Conservation (phyloP, 2,797 vertebrate genomes). For the Emys orbicularis region DNA sequence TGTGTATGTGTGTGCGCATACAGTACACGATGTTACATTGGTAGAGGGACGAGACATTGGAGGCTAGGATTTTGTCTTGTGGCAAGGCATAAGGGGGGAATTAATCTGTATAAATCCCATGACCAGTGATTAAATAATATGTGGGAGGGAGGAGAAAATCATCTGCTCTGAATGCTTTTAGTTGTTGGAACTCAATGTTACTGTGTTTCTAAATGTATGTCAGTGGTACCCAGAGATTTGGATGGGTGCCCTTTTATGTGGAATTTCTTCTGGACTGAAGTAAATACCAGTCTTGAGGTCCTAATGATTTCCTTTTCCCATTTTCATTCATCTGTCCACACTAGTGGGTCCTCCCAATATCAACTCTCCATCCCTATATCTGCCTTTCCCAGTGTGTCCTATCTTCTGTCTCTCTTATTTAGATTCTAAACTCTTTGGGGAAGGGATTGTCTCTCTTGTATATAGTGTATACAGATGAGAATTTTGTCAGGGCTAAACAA, state of each 20-base stretch:
- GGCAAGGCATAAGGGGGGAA: background rate
- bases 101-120: accelerated
- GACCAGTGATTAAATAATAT: background rate
- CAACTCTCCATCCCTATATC: conserved; percentile 62
- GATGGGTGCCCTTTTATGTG: background rate
- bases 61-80: background rate
- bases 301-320: background rate
- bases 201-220: background rate
- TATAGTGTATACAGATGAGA: background rate
- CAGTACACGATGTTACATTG: accelerated
- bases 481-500: background rate
- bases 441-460: conserved; percentile 45
- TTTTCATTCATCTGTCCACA: background rate
- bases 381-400: conserved; percentile 59
- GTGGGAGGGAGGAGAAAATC: conserved; percentile 19
- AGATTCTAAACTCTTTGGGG: conserved; percentile 36
- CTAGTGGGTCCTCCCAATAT: conserved; percentile 47
- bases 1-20: accelerated
- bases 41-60: background rate
- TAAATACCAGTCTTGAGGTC: background rate
- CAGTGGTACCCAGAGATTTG: background rate
- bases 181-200: background rate
- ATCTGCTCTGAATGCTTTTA: conserved; percentile 5
- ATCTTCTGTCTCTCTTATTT: conserved; percentile 53
- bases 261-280: background rate